Evolutionary conservation across 1,140 invertebrate species (phyloP).

Genomic region (Cryptotermes secundus): DNA sequence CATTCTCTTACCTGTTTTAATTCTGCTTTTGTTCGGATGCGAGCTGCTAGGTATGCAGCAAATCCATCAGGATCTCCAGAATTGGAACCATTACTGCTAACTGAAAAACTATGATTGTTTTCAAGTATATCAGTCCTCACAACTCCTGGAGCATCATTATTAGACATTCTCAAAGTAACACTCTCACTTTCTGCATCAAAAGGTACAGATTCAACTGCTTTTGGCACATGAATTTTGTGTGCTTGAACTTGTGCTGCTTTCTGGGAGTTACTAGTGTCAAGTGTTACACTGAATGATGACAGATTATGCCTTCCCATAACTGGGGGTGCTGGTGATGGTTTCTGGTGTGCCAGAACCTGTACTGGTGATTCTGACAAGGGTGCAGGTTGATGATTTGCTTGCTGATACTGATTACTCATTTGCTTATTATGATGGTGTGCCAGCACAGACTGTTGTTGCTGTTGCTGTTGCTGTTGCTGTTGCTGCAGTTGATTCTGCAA

Average conservation of each 20-base stretch:
- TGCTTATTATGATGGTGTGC: slow-evolving; percentile 33
- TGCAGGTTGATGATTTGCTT: slow-evolving; percentile 16
- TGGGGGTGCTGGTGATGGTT: neutral
- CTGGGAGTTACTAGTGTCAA: neutral
- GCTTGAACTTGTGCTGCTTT: neutral
- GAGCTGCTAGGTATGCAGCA: slow-evolving; percentile 59
- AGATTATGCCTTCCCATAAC: neutral
- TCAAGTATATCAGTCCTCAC: neutral
- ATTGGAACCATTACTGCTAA: neutral
- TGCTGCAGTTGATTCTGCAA: slow-evolving; percentile 45
- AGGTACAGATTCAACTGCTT: slow-evolving; percentile 60
- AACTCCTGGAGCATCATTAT: neutral
- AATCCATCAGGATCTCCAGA: slow-evolving; percentile 52
- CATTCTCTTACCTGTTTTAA: slow-evolving; percentile 62
- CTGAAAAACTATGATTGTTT: neutral
- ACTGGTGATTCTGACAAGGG: neutral
- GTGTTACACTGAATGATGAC: neutral
- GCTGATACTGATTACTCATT: slow-evolving; percentile 23
- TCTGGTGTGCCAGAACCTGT: slow-evolving; percentile 12
- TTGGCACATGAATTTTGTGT: slow-evolving; percentile 63
- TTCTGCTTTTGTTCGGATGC: slow-evolving; percentile 80
- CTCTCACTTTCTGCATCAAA: neutral
- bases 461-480: slow-evolving; percentile 33
- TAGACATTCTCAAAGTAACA: neutral
- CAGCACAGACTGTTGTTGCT: slow-evolving; percentile 27